phyloP scores from a whole-genome alignment of 2,113 vertebrate genomes.

The Rhea pennata region DNA sequence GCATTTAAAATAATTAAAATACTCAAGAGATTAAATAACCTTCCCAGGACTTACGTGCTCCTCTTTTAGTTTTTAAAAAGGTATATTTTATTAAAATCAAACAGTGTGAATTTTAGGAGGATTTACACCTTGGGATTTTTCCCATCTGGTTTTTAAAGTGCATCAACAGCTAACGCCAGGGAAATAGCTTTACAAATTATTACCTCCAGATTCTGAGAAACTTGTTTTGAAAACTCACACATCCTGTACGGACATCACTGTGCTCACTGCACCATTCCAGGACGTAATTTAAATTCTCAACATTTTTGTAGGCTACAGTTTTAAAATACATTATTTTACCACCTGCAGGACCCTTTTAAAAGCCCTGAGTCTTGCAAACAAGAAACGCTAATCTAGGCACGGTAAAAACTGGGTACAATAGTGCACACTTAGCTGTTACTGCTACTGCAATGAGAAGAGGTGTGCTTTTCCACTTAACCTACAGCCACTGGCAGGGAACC shows the following conservation, averaged over 20 bases:
- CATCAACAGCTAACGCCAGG: slow-evolving; percentile 22
- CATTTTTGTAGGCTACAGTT: slow-evolving; percentile 59
- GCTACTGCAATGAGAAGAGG: neutral
- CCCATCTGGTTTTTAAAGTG: slow-evolving; percentile 60
- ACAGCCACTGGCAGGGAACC: neutral
- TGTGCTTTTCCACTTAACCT: slow-evolving; percentile 9
- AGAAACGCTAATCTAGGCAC: slow-evolving; percentile 14
- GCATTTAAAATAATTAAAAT: slow-evolving; percentile 46
- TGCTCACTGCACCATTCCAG: slow-evolving; percentile 50
- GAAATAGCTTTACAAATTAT: slow-evolving; percentile 64
- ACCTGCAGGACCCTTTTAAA: slow-evolving; percentile 48
- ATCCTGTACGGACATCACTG: slow-evolving; percentile 42
- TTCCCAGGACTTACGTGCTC: slow-evolving; percentile 15
- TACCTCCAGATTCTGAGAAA: slow-evolving; percentile 62
- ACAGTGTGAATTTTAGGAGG: slow-evolving; percentile 53
- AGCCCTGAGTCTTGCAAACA: slow-evolving; percentile 30
- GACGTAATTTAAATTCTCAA: slow-evolving; percentile 67
- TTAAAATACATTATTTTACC: slow-evolving; percentile 50
- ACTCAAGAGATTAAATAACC: slow-evolving; percentile 30
- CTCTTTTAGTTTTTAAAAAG: slow-evolving; percentile 34
- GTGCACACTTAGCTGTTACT: slow-evolving; percentile 7
- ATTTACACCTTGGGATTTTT: slow-evolving; percentile 64
- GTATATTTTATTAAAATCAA: slow-evolving; percentile 33
- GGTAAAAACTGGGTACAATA: slow-evolving; percentile 40
- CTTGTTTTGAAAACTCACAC: slow-evolving; percentile 50